phyloP scores from a whole-genome alignment of 2,888 invertebrate genomes.

The Stenodera caucasica region DNA sequence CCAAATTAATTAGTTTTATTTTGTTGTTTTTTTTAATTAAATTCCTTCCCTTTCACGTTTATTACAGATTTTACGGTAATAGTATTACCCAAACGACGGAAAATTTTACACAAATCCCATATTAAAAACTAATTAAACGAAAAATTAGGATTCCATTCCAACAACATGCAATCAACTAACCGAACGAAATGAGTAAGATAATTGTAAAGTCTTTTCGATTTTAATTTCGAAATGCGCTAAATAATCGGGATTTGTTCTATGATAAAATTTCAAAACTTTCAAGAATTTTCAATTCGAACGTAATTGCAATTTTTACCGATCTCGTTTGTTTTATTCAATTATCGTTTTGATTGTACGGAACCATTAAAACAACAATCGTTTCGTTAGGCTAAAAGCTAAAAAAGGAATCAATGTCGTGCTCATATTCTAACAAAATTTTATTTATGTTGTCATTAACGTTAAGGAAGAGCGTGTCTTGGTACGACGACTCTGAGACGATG shows the following conservation, averaged over 20 bases:
- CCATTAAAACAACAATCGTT: conserved; percentile 13
- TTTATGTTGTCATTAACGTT: conserved; percentile 51
- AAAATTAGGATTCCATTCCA: not conserved
- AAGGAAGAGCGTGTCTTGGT: conserved; percentile 54
- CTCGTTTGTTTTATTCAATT: conserved; percentile 15
- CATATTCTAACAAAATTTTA: conserved; percentile 42
- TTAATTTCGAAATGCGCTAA: no score
- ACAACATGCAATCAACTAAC: not conserved
- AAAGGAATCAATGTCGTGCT: conserved; percentile 41
- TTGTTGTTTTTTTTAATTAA: not conserved
- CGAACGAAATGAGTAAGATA: not conserved
- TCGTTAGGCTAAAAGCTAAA: conserved; percentile 12
- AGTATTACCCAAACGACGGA: not conserved
- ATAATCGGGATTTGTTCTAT: not conserved
- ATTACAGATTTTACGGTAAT: not conserved
- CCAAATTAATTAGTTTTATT: no score
- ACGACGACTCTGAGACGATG: conserved; percentile 49
- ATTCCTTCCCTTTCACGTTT: not conserved
- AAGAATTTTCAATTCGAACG: not conserved
- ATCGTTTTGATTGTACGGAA: not conserved
- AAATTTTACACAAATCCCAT: conserved; percentile 2
- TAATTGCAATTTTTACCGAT: no score
- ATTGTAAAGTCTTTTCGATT: not conserved
- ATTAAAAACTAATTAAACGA: conserved; percentile 7
- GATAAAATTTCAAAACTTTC: no score